These are phyloP conservation scores for Callopanchax toddi DNA, from an alignment of 2,113 vertebrate genomes.

Conservation along the genomic window DNA sequence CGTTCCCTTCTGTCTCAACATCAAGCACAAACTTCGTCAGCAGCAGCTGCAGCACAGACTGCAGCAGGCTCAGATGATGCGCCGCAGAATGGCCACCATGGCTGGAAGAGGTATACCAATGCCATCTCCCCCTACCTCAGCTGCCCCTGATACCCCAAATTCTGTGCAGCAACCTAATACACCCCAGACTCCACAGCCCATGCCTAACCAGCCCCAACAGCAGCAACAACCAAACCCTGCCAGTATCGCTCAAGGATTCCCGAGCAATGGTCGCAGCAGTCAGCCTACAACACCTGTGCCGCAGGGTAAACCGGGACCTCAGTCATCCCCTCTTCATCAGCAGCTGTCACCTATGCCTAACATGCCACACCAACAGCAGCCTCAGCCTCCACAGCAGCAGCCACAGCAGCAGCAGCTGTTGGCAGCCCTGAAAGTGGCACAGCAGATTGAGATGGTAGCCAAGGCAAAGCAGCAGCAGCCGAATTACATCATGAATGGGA, in stretches of 20 bases:
- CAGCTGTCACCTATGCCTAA: slow-evolving; percentile 87
- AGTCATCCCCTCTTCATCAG: slow-evolving; percentile 84
- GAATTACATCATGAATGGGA: slow-evolving; percentile 84
- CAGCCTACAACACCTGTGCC: slow-evolving; percentile 87
- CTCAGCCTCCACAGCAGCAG: slow-evolving; percentile 70
- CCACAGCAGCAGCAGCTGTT: slow-evolving; percentile 80
- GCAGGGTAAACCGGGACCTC: slow-evolving; percentile 87
- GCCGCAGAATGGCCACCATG: slow-evolving; percentile 98
- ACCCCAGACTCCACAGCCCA: slow-evolving; percentile 87
- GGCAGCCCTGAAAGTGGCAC: slow-evolving; percentile 88
- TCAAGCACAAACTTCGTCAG: slow-evolving; percentile 98
- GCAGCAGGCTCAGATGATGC: slow-evolving; percentile 98
- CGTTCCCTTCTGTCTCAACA: slow-evolving; percentile 99
- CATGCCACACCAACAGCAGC: slow-evolving; percentile 69
- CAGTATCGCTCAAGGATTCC: slow-evolving; percentile 87
- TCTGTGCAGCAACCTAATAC: slow-evolving; percentile 87
- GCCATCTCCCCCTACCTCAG: slow-evolving; percentile 95
- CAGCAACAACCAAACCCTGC: slow-evolving; percentile 79
- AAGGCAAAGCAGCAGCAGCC: slow-evolving; percentile 77
- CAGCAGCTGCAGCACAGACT: slow-evolving; percentile 98
- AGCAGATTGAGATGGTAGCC: slow-evolving; percentile 91
- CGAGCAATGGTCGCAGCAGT: slow-evolving; percentile 85
- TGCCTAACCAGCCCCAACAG: slow-evolving; percentile 79
- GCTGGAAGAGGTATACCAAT: slow-evolving; percentile 93
- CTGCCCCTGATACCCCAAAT: slow-evolving; percentile 90